A percentile compares a stretch with the other conserved stretches of the same genome.
Evolutionary conservation across 2,113 vertebrate species (phyloP).

Genomic region (Sphaerodactylus townsendi): DNA sequence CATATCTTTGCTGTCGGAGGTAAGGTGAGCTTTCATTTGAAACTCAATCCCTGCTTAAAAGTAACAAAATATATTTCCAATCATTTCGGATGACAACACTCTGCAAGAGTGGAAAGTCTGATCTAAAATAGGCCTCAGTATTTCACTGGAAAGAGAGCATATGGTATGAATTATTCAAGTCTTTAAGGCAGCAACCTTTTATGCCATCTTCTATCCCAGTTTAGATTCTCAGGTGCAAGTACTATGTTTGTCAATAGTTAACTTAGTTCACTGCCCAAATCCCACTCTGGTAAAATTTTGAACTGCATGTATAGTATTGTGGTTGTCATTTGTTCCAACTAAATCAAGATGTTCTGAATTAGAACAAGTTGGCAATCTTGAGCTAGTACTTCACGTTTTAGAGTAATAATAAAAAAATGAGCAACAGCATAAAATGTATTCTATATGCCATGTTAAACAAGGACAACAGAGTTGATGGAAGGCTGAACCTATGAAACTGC

Average conservation of each 20-base stretch:
- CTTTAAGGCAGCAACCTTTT: constrained; percentile 58
- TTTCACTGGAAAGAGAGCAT: constrained; percentile 30
- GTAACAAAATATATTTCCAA: constrained; percentile 28
- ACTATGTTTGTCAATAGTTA: constrained; percentile 62
- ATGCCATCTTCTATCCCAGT: constrained; percentile 41
- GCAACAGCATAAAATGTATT: not conserved
- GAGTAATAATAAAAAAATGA: not conserved
- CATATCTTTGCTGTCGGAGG: constrained; percentile 15
- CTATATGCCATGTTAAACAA: not conserved
- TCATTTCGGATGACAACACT: constrained; percentile 24
- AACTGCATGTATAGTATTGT: constrained; percentile 48
- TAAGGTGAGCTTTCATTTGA: constrained; percentile 28
- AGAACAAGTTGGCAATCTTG: constrained; percentile 3
- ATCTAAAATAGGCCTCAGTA: constrained; percentile 38
- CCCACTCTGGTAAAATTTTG: constrained; percentile 38
- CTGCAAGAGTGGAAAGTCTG: constrained; percentile 28
- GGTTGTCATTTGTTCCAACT: constrained; percentile 43
- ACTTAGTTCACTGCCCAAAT: constrained; percentile 53
- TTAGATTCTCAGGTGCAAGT: constrained; percentile 53
- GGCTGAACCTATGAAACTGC: not conserved
- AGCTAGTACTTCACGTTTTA: constrained; percentile 40
- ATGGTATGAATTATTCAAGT: constrained; percentile 56
- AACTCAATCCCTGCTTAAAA: constrained; percentile 22
- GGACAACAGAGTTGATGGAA: not conserved
- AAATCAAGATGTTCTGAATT: constrained; percentile 38